Percentiles rank a stretch among this genome's conserved stretches.
These are phyloP conservation scores for Glyptemys insculpta DNA, from an alignment of 2,797 vertebrate species.

Conservation along the genomic window DNA sequence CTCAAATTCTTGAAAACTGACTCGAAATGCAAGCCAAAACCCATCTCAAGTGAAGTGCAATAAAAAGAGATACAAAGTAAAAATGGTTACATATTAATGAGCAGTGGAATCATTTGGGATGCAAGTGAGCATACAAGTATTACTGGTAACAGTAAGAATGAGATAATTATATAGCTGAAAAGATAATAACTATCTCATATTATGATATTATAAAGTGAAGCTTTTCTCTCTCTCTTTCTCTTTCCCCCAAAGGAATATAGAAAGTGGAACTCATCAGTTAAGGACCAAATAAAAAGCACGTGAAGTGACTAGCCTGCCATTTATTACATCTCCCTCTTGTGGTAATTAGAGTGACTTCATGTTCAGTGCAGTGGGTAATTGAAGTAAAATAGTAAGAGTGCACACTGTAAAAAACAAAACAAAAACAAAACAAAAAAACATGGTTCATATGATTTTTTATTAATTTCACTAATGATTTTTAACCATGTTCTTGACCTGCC, in stretches of 20 bases:
- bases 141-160: slow-evolving; percentile 47
- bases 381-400: slow-evolving; percentile 2
- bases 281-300: slow-evolving; percentile 47
- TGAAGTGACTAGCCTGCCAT: not conserved
- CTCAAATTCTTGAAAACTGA: not conserved
- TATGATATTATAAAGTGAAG: slow-evolving; percentile 44
- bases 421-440: not conserved
- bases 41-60: not conserved
- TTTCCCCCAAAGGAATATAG: slow-evolving; percentile 29
- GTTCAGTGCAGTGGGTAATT: slow-evolving; percentile 22
- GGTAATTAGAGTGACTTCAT: slow-evolving; percentile 57
- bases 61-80: slow-evolving; percentile 27
- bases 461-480: slow-evolving; percentile 19
- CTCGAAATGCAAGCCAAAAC: not conserved
- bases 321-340: slow-evolving; percentile 48
- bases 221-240: not conserved
- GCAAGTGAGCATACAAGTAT: slow-evolving; percentile 12
- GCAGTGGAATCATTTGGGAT: slow-evolving; percentile 50
- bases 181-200: slow-evolving; percentile 51
- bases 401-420: not conserved
- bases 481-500: not conserved
- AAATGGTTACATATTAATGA: slow-evolving; percentile 1
- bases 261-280: slow-evolving; percentile 61
- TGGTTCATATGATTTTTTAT: slow-evolving; percentile 12
- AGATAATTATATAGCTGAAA: slow-evolving; percentile 62